Evolutionary conservation across 30 jellyfish, hydroid and myxozoan genomes (phyloP).

Genomic region (Aurelia aurita): DNA sequence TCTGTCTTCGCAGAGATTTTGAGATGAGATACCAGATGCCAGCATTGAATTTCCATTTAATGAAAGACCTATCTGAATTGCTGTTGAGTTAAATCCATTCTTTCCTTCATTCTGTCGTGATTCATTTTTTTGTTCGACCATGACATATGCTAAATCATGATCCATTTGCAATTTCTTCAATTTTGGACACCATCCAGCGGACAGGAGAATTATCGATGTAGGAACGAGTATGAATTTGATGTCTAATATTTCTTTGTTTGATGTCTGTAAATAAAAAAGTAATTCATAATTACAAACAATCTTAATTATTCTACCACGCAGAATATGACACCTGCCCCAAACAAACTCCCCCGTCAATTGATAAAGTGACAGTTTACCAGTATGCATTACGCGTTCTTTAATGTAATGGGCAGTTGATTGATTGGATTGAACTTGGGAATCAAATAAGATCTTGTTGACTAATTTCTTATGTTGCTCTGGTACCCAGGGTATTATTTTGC

Average conservation of each 20-base stretch:
- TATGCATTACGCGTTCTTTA: too few species aligned
- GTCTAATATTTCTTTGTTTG: conserved; percentile 46
- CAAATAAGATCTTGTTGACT: too few species aligned
- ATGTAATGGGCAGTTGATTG: too few species aligned
- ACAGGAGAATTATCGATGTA: conserved; percentile 50
- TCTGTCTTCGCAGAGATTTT: conserved; percentile 14
- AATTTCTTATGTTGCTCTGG: too few species aligned
- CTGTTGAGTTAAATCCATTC: background rate
- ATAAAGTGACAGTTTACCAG: too few species aligned
- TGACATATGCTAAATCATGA: conserved; percentile 73
- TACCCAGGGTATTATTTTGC: too few species aligned
- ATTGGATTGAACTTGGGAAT: too few species aligned
- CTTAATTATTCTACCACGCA: too few species aligned
- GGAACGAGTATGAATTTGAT: conserved; percentile 68
- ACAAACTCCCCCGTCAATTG: too few species aligned
- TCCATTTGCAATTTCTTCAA: conserved; percentile 82
- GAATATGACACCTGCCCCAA: too few species aligned
- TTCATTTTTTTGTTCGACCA: conserved; percentile 21
- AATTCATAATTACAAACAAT: background rate
- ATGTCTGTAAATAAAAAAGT: conserved; percentile 28
- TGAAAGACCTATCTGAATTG: background rate
- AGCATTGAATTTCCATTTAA: conserved; percentile 13
- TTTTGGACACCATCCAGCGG: conserved; percentile 95
- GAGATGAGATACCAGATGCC: background rate
- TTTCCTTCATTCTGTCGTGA: conserved; percentile 22